Evolutionary conservation across 2,888 invertebrate species (phyloP).

Genomic region (Gandaritis pyraliata): DNA sequence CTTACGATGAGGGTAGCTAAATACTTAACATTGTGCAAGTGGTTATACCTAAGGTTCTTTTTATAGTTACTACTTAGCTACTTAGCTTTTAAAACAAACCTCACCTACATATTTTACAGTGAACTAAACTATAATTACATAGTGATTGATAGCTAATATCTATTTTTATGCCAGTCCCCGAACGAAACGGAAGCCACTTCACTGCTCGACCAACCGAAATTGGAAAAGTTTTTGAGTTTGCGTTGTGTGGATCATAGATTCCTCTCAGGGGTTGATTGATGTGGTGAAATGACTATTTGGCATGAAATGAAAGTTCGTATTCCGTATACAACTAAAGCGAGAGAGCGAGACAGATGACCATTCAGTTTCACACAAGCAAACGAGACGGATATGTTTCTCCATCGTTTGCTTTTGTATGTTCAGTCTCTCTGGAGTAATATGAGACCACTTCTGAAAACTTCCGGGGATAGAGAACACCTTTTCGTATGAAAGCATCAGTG

Average conservation of each 20-base stretch:
- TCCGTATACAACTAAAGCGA: no score
- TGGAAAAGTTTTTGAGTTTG: constrained; percentile 58
- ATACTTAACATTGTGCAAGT: neutral
- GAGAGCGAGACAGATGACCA: neutral
- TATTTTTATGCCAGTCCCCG: constrained; percentile 35
- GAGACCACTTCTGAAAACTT: no score
- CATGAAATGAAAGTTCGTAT: constrained; percentile 4
- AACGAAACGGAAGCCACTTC: constrained; percentile 44
- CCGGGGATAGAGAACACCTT: no score
- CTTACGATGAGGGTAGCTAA: constrained; percentile 13
- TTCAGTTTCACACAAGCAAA: neutral
- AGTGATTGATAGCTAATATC: no score
- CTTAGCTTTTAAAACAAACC: no score
- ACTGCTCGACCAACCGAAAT: constrained; percentile 53
- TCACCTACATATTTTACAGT: no score
- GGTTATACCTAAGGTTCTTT: no score
- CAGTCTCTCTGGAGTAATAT: no score
- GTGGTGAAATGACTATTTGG: constrained; percentile 23
- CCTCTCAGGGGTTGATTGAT: constrained; percentile 21
- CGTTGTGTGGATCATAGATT: constrained; percentile 29
- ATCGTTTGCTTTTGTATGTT: neutral
- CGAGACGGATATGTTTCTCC: neutral
- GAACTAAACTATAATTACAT: no score
- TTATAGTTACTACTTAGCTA: no score
- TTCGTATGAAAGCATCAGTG: no score